phyloP scores from a whole-genome alignment of 2,113 vertebrate genomes.

The Perca flavescens region DNA sequence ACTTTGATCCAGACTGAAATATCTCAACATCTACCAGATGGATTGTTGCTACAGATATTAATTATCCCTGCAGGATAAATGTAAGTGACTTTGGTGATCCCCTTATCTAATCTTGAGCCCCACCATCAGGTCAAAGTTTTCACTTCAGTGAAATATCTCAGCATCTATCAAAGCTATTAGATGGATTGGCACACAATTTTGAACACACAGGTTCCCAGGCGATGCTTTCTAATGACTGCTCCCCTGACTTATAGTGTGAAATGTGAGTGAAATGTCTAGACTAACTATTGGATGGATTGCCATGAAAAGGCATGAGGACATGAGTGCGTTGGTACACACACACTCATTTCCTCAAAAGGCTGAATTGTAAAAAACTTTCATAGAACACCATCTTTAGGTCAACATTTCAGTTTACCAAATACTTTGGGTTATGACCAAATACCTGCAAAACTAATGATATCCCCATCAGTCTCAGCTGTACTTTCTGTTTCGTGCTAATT shows the following conservation, averaged over 20 bases:
- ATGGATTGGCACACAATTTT: background rate
- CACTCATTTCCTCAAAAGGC: background rate
- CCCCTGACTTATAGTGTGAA: background rate
- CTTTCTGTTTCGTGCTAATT: background rate
- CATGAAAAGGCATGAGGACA: too few relatives aligned
- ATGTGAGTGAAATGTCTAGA: background rate
- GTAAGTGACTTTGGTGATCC: background rate
- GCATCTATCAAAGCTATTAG: background rate
- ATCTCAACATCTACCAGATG: background rate
- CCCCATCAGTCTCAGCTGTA: background rate
- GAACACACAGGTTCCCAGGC: background rate
- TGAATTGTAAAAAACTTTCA: background rate
- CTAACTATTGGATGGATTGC: background rate
- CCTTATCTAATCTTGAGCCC: background rate
- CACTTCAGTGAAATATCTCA: background rate
- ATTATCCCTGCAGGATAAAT: background rate
- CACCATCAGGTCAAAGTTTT: background rate
- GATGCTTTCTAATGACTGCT: background rate
- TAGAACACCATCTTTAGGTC: background rate
- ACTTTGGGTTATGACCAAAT: background rate
- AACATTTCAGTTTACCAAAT: background rate
- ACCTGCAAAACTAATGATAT: background rate
- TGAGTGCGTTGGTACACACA: too few relatives aligned
- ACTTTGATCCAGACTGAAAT: background rate
- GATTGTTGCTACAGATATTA: background rate